Evolutionary conservation across 2,797 vertebrate species (phyloP).

Genomic region (Tiaroga cobitis): DNA sequence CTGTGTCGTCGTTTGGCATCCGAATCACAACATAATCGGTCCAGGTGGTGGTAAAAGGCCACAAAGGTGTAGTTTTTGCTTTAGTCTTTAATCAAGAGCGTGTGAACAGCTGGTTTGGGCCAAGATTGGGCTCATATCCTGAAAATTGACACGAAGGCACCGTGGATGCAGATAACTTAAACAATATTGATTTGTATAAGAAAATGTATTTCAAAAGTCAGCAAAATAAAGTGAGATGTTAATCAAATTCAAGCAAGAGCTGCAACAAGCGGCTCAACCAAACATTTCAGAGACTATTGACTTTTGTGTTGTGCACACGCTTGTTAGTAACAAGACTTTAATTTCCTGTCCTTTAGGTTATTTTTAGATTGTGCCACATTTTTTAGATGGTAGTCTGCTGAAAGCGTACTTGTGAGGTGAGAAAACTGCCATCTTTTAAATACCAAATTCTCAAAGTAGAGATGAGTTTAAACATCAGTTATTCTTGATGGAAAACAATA

Average conservation of each 20-base stretch:
- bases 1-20: conserved; percentile 33
- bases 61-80: conserved; percentile 39
- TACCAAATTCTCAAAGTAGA: not conserved
- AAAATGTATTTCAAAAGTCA: not conserved
- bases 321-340: not conserved
- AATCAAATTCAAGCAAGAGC: not conserved
- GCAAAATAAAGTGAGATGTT: not conserved
- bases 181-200: not conserved
- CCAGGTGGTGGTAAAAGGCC: conserved; percentile 43
- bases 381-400: not conserved
- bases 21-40: conserved; percentile 22
- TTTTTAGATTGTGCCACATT: not conserved
- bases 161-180: not conserved
- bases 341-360: conserved; percentile 2
- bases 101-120: conserved; percentile 31
- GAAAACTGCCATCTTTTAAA: not conserved
- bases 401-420: not conserved
- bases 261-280: no score
- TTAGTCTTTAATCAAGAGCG: conserved; percentile 34
- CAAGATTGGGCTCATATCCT: conserved; percentile 3
- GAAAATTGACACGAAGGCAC: not conserved
- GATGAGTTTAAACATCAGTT: not conserved
- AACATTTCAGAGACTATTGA: not conserved
- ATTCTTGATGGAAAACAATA: not conserved
- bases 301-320: not conserved